A percentile compares a stretch with the other conserved stretches of the same genome.
Conservation (phyloP, 2,797 vertebrate species). For the Sebastes paucispinis region DNA sequence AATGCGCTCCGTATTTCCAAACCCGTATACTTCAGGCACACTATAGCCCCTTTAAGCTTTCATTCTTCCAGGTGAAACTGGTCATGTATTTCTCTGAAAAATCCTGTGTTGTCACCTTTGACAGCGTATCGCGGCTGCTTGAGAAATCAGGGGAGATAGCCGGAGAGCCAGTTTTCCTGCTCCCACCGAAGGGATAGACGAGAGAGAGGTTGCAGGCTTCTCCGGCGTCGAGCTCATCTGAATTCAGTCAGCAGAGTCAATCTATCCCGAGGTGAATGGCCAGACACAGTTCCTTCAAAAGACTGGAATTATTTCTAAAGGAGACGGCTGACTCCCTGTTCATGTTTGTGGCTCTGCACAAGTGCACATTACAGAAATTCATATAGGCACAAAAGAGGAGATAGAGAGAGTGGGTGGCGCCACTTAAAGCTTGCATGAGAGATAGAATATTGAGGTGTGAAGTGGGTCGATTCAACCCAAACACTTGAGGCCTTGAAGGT, state of each 20-base stretch:
- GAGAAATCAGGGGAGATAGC: conserved; percentile 31
- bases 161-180: conserved; percentile 4
- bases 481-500: background rate
- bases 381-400: conserved; percentile 30
- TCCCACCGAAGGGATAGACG: background rate
- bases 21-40: background rate
- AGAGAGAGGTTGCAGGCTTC: conserved; percentile 25
- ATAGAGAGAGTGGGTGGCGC: conserved; percentile 4
- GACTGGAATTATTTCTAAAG: conserved; percentile 70
- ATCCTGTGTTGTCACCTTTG: conserved; percentile 35
- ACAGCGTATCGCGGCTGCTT: conserved; percentile 23
- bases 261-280: conserved; percentile 75
- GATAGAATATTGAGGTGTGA: conserved; percentile 20
- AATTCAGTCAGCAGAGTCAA: conserved; percentile 77
- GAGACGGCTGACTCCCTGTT: conserved; percentile 50
- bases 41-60: conserved; percentile 19
- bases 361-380: conserved; percentile 51
- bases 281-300: conserved; percentile 67
- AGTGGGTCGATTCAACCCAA: conserved; percentile 23
- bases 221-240: conserved; percentile 70
- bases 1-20: conserved; percentile 10
- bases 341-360: conserved; percentile 41
- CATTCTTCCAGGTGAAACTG: conserved; percentile 12
- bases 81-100: conserved; percentile 38
- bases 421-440: conserved; percentile 23